Conservation (phyloP, 2,888 invertebrate genomes). For the Callosobruchus maculatus region DNA sequence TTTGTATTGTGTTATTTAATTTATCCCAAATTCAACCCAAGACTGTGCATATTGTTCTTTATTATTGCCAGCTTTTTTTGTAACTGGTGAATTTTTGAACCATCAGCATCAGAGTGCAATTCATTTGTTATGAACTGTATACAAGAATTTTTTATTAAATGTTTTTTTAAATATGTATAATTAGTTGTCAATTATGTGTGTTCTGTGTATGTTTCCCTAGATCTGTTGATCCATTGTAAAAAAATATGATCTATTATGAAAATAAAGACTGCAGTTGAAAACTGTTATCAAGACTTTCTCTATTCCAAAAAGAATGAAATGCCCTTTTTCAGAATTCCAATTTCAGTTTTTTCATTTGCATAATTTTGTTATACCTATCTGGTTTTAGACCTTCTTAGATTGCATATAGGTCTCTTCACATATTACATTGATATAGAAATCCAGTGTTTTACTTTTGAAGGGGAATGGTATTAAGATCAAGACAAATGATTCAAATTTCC, state of each 20-base stretch:
- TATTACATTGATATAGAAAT: too few species aligned
- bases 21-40: conserved; percentile 8
- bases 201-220: not conserved
- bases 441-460: too few species aligned
- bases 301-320: too few species aligned
- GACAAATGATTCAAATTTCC: too few species aligned
- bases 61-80: not conserved
- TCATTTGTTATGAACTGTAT: not conserved
- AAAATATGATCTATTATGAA: not conserved
- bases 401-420: too few species aligned
- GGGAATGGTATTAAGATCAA: too few species aligned
- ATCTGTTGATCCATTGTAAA: not conserved
- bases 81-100: not conserved
- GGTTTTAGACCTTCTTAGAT: too few species aligned
- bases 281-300: not conserved
- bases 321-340: too few species aligned
- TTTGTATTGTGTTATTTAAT: conserved; percentile 1
- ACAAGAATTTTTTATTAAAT: not conserved
- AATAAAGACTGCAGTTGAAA: not conserved
- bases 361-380: too few species aligned
- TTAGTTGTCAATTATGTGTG: not conserved
- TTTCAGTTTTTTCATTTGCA: too few species aligned
- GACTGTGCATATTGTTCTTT: not conserved
- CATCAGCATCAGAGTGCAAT: not conserved
- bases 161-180: not conserved